Percentiles rank a stretch among this genome's conserved stretches.
These are phyloP conservation scores for Pantelozetes paolii DNA, from an alignment of 2,888 invertebrate genomes.

Conservation along the genomic window DNA sequence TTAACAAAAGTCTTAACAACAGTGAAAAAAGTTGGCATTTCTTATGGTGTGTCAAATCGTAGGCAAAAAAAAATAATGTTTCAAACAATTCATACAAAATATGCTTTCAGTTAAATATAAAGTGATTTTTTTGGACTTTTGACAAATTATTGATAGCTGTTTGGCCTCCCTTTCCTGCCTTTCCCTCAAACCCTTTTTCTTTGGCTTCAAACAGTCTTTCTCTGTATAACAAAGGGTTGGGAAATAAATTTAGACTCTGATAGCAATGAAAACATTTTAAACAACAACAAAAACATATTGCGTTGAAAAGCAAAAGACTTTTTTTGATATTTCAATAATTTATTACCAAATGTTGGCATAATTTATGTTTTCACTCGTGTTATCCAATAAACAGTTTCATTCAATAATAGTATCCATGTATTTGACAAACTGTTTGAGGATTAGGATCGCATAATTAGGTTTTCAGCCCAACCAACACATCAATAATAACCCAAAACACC, in stretches of 20 bases:
- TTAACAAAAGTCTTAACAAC: too few relatives aligned
- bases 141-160: not conserved
- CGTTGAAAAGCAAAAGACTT: not conserved
- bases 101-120: not conserved
- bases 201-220: not conserved
- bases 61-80: too few relatives aligned
- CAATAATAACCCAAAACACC: not conserved
- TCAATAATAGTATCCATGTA: not conserved
- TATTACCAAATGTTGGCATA: conserved; percentile 9
- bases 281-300: not conserved
- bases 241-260: conserved; percentile 26
- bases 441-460: conserved; percentile 30
- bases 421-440: not conserved
- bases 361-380: conserved; percentile 12
- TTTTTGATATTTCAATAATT: not conserved
- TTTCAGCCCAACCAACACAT: conserved; percentile 5
- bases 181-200: conserved; percentile 1
- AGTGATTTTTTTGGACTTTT: not conserved
- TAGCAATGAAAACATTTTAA: conserved; percentile 11
- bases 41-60: not conserved
- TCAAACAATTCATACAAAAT: not conserved
- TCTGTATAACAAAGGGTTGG: too few relatives aligned
- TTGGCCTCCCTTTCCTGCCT: not conserved
- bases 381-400: conserved; percentile 12
- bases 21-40: too few relatives aligned